These are phyloP conservation scores for Thunnus albacares DNA, from an alignment of 2,797 vertebrate species.

Conservation along the genomic window DNA sequence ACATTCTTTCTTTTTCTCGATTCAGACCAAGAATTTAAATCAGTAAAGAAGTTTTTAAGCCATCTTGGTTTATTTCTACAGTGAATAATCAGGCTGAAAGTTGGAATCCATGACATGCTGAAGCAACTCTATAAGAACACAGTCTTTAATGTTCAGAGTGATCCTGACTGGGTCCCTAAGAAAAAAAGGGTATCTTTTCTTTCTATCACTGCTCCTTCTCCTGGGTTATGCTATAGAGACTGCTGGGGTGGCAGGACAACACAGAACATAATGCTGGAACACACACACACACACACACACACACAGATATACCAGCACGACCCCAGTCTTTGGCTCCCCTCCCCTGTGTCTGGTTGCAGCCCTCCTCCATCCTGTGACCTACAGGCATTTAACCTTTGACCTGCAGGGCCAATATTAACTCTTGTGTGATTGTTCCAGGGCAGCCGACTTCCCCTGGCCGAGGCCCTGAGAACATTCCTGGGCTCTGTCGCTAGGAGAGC, in stretches of 20 bases:
- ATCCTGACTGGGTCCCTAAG: slow-evolving; percentile 1
- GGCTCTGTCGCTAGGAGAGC: slow-evolving; percentile 83
- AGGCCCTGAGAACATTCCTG: slow-evolving; percentile 90
- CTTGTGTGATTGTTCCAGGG: slow-evolving; percentile 86
- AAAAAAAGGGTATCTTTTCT: slow-evolving; percentile 3
- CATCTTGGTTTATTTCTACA: background rate
- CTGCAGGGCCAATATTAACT: slow-evolving; percentile 90
- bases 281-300: slow-evolving; percentile 23
- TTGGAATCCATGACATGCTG: background rate
- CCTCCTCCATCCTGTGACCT: slow-evolving; percentile 85
- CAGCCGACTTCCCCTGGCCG: slow-evolving; percentile 85
- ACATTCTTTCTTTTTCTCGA: too few relatives aligned
- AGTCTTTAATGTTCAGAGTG: slow-evolving; percentile 8
- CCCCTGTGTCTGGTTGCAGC: slow-evolving; percentile 76
- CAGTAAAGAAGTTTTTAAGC: background rate
- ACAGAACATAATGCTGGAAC: slow-evolving; percentile 26
- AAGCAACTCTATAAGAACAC: background rate
- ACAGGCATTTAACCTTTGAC: slow-evolving; percentile 88
- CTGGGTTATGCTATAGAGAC: slow-evolving; percentile 15
- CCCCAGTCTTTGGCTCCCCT: slow-evolving; percentile 25
- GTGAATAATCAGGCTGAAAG: background rate
- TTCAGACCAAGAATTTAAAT: background rate
- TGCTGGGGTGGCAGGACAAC: slow-evolving; percentile 41
- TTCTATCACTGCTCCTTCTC: slow-evolving; percentile 9
- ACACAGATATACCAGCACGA: slow-evolving; percentile 22